Percentiles rank a stretch among this genome's conserved stretches.
Conservation (phyloP, 2,797 vertebrate genomes). For the Gallinago nigripennis region DNA sequence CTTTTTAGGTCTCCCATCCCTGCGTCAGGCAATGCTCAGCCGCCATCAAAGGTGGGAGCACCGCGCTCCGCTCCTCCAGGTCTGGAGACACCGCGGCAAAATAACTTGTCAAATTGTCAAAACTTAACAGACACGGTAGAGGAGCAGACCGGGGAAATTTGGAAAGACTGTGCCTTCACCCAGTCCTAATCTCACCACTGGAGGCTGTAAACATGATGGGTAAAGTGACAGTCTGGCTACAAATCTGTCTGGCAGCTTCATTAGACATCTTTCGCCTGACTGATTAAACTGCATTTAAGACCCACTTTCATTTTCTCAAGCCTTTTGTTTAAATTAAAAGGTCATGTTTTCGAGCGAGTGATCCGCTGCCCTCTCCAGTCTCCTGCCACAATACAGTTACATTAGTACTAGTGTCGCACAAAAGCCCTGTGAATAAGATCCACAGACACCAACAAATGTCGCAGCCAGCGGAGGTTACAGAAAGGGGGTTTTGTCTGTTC, state of each 20-base stretch:
- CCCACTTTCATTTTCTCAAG: conserved; percentile 70
- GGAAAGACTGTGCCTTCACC: conserved; percentile 45
- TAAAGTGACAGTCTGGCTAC: conserved; percentile 71
- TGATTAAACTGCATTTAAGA: conserved; percentile 77
- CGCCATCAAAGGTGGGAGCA: background rate
- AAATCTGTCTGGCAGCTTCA: conserved; percentile 77
- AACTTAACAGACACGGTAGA: conserved; percentile 36
- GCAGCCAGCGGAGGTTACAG: conserved; percentile 56
- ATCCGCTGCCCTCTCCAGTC: conserved; percentile 50
- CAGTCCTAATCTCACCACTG: conserved; percentile 67
- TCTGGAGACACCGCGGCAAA: conserved; percentile 24
- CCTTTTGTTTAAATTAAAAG: conserved; percentile 79
- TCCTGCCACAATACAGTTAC: conserved; percentile 60
- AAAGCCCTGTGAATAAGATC: conserved; percentile 29
- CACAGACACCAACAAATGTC: conserved; percentile 18
- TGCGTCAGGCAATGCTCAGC: background rate
- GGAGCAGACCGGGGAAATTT: conserved; percentile 21
- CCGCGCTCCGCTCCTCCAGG: background rate
- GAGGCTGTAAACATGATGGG: conserved; percentile 70
- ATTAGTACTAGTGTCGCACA: conserved; percentile 41
- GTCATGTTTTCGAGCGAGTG: conserved; percentile 69
- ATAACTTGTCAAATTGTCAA: conserved; percentile 65
- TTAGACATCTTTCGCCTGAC: conserved; percentile 73
- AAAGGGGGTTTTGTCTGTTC: conserved; percentile 65
- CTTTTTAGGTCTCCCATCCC: background rate